phyloP scores from a whole-genome alignment of 2,888 invertebrate species.

The Drosophila yooni region DNA sequence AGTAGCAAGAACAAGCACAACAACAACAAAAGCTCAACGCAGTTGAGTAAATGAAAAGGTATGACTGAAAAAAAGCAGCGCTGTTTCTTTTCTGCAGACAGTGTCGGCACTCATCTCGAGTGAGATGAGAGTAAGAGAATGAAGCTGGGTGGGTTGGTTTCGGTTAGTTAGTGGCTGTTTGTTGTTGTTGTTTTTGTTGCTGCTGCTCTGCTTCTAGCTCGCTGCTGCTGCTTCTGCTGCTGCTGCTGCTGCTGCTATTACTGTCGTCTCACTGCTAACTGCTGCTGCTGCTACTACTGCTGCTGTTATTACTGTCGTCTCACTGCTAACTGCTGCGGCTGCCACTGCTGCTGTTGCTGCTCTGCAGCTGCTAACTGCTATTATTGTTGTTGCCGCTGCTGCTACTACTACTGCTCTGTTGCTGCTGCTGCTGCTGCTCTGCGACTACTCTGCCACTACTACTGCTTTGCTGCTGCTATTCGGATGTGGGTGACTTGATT shows the following conservation, averaged over 20 bases:
- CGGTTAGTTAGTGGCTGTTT: not conserved
- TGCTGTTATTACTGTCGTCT: not conserved
- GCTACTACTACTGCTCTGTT: not conserved
- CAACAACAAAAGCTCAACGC: slow-evolving; percentile 15
- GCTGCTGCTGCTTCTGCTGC: not conserved
- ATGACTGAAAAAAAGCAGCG: slow-evolving; percentile 24
- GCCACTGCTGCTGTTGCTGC: slow-evolving; percentile 3
- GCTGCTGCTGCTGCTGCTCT: not conserved
- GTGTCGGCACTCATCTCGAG: slow-evolving; percentile 8
- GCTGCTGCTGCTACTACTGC: not conserved
- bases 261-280: not conserved
- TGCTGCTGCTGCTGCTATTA: not conserved
- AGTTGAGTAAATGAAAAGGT: slow-evolving; percentile 18
- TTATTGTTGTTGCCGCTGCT: not conserved
- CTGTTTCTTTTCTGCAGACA: slow-evolving; percentile 22
- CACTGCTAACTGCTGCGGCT: not conserved
- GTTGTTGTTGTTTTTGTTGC: not conserved
- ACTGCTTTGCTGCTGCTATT: slow-evolving; percentile 3
- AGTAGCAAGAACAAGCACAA: slow-evolving; percentile 20
- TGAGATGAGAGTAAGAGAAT: slow-evolving; percentile 14
- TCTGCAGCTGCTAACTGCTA: not conserved
- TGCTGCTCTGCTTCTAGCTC: not conserved
- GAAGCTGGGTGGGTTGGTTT: not conserved
- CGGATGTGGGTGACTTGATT: slow-evolving; percentile 58
- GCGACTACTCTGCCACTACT: not conserved